Base-by-base conservation (phyloP, 2,113 vertebrate genomes). In the Ceyx melanurus region DNA sequence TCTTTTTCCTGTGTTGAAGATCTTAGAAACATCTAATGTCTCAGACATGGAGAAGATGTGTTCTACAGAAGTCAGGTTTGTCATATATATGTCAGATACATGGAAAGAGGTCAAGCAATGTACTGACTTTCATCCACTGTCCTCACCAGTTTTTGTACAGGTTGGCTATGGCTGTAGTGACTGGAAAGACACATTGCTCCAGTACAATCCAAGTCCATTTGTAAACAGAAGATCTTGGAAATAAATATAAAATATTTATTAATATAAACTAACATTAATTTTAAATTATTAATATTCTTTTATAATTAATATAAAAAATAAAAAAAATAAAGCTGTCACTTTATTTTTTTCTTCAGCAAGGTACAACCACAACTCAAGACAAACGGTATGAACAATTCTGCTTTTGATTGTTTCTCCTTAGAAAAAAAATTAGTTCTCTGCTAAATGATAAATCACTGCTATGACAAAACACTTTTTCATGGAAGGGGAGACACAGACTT, bases 1-100 rank as follows among this genome's bases (percentile, higher is more conserved):
- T 66, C 26, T 86, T 31, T 57, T 61, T 14, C 23, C 7, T 61
- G 5, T 0, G 0, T 1, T 40, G 50, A 61, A 43, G 18, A 57
- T n/a, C 20, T 91, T 66, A 61, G 29, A 73, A 73, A 51, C 3
- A 48, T 11, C 15, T 37, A 14, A 18, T 22, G 15, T 56, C 25
- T 64, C 77, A 89, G 57, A 74, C 8, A 28, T 1, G 7, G 21
- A 79, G 31, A 72, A 50, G 10, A 54, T 16, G 5, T 66, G 6
- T 48, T 82, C 74, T 74, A 88, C 12, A 19, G 33, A 67, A 51
- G 11, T 45, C 33, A 45, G 1, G 2, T 65, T 79, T 73, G 35
- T 61, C n/a, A 26, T 71, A 11, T 26, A 21, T 8, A 15, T 13
- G 74, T 43, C 53, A 75, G 43, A 48, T 29, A 42, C 19, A 58